Evolutionary conservation across 1,140 invertebrate species (phyloP).

Genomic region (Papilio polytes): DNA sequence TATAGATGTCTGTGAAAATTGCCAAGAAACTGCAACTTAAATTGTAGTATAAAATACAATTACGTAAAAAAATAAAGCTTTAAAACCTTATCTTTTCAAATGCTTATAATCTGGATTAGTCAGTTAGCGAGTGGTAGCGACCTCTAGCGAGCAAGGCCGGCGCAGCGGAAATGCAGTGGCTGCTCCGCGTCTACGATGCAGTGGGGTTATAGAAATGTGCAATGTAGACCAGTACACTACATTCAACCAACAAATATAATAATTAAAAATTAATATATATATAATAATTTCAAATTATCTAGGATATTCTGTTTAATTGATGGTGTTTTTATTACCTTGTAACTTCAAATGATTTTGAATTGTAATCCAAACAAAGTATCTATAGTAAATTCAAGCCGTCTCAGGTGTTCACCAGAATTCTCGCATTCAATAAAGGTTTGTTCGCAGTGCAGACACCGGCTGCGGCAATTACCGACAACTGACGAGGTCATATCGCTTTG

Average conservation of each 20-base stretch:
- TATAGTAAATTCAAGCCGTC: not conserved
- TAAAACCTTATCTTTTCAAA: not conserved
- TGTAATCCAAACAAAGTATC: not conserved
- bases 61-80: too few species aligned
- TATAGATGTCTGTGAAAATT: not conserved
- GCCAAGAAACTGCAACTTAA: not conserved
- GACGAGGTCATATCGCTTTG: slow-evolving; percentile 18
- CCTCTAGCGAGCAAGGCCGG: slow-evolving; percentile 26
- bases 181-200: not conserved
- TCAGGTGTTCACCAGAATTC: not conserved
- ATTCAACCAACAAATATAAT: not conserved
- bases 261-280: too few species aligned
- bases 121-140: not conserved
- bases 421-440: not conserved
- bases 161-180: slow-evolving; percentile 19
- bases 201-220: not conserved
- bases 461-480: slow-evolving; percentile 8
- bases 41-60: too few species aligned
- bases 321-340: too few species aligned
- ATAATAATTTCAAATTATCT: too few species aligned
- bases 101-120: not conserved
- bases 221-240: not conserved
- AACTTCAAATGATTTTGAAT: not conserved
- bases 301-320: too few species aligned
- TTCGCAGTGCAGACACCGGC: not conserved